Evolutionary conservation across 2,888 invertebrate genomes (phyloP).

Genomic region (Hydroisotoma schaefferi): DNA sequence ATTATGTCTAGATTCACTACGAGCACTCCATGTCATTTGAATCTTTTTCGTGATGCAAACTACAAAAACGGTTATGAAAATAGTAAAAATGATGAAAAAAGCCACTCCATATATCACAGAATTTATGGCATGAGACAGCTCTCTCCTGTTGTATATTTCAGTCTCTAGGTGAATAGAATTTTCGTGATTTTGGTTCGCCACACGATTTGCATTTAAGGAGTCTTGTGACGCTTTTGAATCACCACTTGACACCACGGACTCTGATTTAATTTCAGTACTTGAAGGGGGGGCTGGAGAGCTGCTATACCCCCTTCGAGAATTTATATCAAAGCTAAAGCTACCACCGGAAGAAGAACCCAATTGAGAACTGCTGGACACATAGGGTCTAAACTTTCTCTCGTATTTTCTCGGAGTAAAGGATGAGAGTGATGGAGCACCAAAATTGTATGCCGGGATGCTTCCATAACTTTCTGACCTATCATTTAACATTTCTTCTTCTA

Average conservation of each 20-base stretch:
- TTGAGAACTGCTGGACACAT: constrained; percentile 5
- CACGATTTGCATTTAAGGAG: background rate
- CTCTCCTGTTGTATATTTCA: constrained; percentile 27
- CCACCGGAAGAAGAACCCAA: constrained; percentile 1
- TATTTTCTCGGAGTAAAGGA: constrained; percentile 6
- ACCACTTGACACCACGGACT: background rate
- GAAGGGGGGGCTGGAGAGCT: background rate
- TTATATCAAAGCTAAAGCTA: constrained; percentile 5
- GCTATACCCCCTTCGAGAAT: no score
- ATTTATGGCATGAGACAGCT: constrained; percentile 37
- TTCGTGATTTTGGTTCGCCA: background rate
- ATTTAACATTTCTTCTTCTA: constrained; percentile 11
- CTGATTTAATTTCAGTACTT: background rate
- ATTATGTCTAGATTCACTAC: constrained; percentile 2
- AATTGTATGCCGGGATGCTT: background rate
- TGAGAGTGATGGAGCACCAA: background rate
- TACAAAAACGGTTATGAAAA: constrained; percentile 37
- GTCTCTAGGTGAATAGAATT: background rate
- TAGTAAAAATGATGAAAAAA: constrained; percentile 40
- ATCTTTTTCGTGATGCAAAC: constrained; percentile 36
- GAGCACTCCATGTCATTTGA: constrained; percentile 29
- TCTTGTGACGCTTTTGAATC: background rate
- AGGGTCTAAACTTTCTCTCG: constrained; percentile 9
- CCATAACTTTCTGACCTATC: background rate
- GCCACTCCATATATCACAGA: constrained; percentile 42